These are phyloP conservation scores for Lamproptera curius DNA, from an alignment of 2,888 invertebrate species.

Conservation along the genomic window DNA sequence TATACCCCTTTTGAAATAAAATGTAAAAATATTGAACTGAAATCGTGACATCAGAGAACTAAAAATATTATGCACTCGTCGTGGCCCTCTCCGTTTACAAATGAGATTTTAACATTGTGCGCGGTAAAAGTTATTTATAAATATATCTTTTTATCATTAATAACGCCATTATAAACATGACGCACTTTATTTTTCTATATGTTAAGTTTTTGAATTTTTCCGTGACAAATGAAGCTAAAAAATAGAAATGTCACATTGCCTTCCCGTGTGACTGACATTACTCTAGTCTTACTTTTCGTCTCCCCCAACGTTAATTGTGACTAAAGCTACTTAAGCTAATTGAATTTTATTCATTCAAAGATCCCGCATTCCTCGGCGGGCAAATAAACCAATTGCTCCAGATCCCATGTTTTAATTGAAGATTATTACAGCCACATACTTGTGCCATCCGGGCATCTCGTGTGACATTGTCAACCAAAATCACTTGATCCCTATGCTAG, in stretches of 20 bases:
- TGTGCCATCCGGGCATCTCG: conserved; percentile 47
- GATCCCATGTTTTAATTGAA: conserved; percentile 69
- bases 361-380: conserved; percentile 37
- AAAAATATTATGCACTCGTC: conserved; percentile 47
- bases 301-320: background rate
- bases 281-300: background rate
- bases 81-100: conserved; percentile 55
- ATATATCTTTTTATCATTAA: no score
- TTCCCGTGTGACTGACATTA: conserved; percentile 13
- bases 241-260: conserved; percentile 6
- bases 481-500: conserved; percentile 39
- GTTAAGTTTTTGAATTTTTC: no score
- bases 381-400: conserved; percentile 46
- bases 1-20: conserved; percentile 35
- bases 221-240: no score
- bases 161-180: no score
- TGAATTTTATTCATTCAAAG: conserved; percentile 23
- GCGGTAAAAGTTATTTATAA: no score
- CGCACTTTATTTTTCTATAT: no score
- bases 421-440: conserved; percentile 71
- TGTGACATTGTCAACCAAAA: conserved; percentile 50
- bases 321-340: conserved; percentile 15
- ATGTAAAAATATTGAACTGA: conserved; percentile 54
- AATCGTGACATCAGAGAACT: conserved; percentile 51
- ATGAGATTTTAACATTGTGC: conserved; percentile 52